Evolutionary conservation across 2,888 invertebrate genomes (phyloP), one percentile per base, ranked within the genome.

Genomic region (Pogonocherus hispidulus): DNA sequence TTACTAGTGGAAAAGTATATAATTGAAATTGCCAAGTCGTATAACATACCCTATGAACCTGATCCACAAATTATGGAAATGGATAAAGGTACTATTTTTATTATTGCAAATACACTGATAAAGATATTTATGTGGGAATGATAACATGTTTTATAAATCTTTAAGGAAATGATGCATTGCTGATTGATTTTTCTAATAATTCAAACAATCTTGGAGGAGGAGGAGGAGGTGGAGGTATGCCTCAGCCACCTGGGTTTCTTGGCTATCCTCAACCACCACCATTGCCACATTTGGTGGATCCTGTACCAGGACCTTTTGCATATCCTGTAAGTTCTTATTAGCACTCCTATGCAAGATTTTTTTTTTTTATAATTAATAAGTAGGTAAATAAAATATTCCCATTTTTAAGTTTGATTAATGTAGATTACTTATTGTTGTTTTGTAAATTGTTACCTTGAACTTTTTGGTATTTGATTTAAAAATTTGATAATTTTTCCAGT

Each of bases 21-120:
- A 77, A 94, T 98, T 79, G 99, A 98, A 87, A 99, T 99, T 78
- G 97, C 99, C 0, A 97, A 94, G 85, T 95, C 94, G 80, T 98
- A 96, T 83, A 94, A 97, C 85, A 93, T 99, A 55, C 92, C 94
- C 55, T 99, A 98, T 85, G 95, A 95, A 74, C 98, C 99, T 0
- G 99, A 99, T 89, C 94, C 95, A 73, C 93, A 95, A 86, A 90
- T 96, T 6, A 93, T 97, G 93, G 89, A 92, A 73, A 93, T 93
- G 75, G 94, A 93, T 69, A 87, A 84, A 77, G 81, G 81, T 81
- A 74, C 37, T 35, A 9, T 14, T 22, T n/a, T n/a, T n/a, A n/a
- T n/a, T n/a, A n/a, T n/a, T n/a, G n/a, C n/a, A n/a, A n/a, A n/a
- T n/a, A n/a, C n/a, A n/a, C n/a, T n/a, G n/a, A n/a, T n/a, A n/a